A percentile compares a stretch with the other conserved stretches of the same genome.
Evolutionary conservation across 35 echinoderm and acorn worm genomes (phyloP).

Genomic region (Antedon bifida): DNA sequence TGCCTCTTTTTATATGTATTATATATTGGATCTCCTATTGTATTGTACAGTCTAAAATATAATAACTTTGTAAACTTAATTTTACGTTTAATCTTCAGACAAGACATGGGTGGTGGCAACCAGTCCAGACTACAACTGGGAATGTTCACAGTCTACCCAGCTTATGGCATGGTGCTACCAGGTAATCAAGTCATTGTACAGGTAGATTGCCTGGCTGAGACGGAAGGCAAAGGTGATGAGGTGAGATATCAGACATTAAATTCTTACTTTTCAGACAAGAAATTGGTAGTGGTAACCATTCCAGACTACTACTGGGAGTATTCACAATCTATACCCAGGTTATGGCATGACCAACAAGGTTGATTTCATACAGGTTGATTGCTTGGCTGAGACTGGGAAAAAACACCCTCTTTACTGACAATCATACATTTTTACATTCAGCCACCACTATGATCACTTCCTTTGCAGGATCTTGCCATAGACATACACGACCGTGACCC

Average conservation of each 20-base stretch:
- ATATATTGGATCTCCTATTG: no score
- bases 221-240: constrained; percentile 66
- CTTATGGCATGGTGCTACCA: constrained; percentile 75
- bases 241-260: constrained; percentile 22
- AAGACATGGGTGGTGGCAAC: constrained; percentile 81
- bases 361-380: constrained; percentile 76
- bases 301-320: constrained; percentile 84
- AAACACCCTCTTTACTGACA: no score
- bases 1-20: no score
- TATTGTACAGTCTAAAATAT: no score
- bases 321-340: constrained; percentile 85
- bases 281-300: constrained; percentile 58
- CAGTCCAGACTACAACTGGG: constrained; percentile 88
- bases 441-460: background rate
- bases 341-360: constrained; percentile 63
- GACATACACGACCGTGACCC: constrained; percentile 95
- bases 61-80: no score
- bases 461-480: constrained; percentile 68
- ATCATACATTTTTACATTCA: no score
- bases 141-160: constrained; percentile 93
- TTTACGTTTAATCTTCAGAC: constrained; percentile 8
- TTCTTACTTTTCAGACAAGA: constrained; percentile 44
- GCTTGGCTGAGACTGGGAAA: constrained; percentile 50
- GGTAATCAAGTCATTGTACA: constrained; percentile 54
- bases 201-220: constrained; percentile 77